Evolutionary conservation across 2,113 vertebrate species (phyloP).

Genomic region (Procavia capensis): DNA sequence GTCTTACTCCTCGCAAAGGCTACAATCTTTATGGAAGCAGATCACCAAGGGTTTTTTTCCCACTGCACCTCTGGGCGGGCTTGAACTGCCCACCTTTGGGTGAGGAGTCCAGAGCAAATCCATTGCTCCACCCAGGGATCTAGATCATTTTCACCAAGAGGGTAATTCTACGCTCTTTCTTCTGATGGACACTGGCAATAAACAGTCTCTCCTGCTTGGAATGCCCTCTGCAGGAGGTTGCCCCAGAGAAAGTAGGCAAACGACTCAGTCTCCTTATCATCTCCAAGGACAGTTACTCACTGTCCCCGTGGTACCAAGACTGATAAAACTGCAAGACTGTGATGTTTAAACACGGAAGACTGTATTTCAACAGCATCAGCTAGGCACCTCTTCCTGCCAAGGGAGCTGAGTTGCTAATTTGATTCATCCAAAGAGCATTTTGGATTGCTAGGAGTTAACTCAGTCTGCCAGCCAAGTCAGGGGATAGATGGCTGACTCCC

Average conservation of each 20-base stretch:
- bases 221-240: neutral
- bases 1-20: no score
- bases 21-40: neutral
- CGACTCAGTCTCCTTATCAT: neutral
- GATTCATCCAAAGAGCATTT: conserved; percentile 72
- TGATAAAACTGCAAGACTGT: conserved; percentile 65
- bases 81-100: neutral
- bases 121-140: neutral
- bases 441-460: conserved; percentile 81
- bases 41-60: neutral
- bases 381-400: conserved; percentile 72
- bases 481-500: conserved; percentile 82
- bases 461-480: conserved; percentile 76
- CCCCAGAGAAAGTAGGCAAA: neutral
- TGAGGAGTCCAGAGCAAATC: neutral
- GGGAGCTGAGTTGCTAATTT: conserved; percentile 70
- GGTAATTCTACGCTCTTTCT: neutral
- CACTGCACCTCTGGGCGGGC: neutral
- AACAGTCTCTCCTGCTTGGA: neutral
- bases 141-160: neutral
- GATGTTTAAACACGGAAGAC: conserved; percentile 78
- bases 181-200: neutral
- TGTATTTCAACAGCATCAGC: conserved; percentile 68
- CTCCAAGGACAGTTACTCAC: neutral
- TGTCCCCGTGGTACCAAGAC: neutral